phyloP scores from a whole-genome alignment of 2,888 invertebrate species.

The Phaonia tiefii region DNA sequence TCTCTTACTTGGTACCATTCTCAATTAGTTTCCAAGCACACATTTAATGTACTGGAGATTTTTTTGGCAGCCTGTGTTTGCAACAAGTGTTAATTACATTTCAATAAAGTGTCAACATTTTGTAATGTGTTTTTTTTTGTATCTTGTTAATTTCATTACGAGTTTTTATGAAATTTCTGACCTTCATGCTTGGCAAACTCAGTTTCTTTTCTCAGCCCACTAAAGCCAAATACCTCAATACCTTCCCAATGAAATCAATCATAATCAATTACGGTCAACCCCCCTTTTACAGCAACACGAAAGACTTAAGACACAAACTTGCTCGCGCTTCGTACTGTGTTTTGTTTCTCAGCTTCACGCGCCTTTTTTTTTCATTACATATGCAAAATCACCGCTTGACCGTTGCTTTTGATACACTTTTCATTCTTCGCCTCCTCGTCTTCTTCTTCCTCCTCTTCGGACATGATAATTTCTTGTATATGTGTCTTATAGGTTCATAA shows the following conservation, averaged over 20 bases:
- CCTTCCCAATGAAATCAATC: too few species aligned
- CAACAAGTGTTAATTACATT: slow-evolving; percentile 11
- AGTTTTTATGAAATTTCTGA: slow-evolving; percentile 5
- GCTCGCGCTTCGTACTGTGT: too few species aligned
- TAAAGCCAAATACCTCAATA: too few species aligned
- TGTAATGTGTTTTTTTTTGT: too few species aligned
- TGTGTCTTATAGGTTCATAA: too few species aligned
- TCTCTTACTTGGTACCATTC: too few species aligned
- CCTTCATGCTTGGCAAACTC: slow-evolving; percentile 6
- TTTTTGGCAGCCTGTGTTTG: too few species aligned
- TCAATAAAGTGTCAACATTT: slow-evolving; percentile 4
- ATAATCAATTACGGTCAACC: background rate
- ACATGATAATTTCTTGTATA: background rate
- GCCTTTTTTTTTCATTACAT: background rate
- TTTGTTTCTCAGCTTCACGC: too few species aligned
- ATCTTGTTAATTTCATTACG: too few species aligned
- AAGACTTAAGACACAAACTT: slow-evolving; percentile 20
- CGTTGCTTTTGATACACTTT: background rate
- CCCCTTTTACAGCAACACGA: background rate
- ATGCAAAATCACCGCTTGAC: background rate
- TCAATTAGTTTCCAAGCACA: too few species aligned
- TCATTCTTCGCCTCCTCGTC: background rate
- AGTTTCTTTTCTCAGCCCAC: too few species aligned
- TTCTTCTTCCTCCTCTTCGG: background rate
- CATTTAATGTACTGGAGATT: too few species aligned